A percentile compares a stretch with the other conserved stretches of the same genome.
phyloP scores from a whole-genome alignment of 2,888 invertebrate species.

The Cheilosia soror region DNA sequence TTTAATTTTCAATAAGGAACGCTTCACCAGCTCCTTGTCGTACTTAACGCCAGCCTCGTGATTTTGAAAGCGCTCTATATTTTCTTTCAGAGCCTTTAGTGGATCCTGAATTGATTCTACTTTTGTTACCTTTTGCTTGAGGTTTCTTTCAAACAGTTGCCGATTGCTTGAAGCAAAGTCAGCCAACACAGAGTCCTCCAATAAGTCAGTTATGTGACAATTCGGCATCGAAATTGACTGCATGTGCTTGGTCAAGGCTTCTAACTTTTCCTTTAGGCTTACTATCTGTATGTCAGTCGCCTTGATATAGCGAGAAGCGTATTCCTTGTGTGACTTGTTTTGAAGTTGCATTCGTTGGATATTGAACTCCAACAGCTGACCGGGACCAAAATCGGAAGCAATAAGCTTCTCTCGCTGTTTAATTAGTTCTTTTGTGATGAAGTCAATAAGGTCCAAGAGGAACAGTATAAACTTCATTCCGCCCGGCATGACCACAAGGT shows the following conservation, averaged over 20 bases:
- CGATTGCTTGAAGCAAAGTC: conserved; percentile 77
- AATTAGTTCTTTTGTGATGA: conserved; percentile 80
- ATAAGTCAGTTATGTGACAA: conserved; percentile 61
- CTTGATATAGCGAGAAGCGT: conserved; percentile 79
- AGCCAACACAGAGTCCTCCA: conserved; percentile 77
- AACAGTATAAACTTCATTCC: conserved; percentile 83
- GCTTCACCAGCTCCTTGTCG: conserved; percentile 78
- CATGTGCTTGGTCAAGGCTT: conserved; percentile 73
- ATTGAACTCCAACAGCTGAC: conserved; percentile 67
- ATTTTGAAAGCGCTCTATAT: conserved; percentile 79
- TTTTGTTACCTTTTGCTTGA: conserved; percentile 65
- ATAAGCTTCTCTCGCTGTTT: conserved; percentile 80
- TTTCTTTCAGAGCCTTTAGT: conserved; percentile 77
- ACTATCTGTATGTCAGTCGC: conserved; percentile 76
- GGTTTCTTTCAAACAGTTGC: conserved; percentile 67
- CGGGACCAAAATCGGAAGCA: conserved; percentile 50
- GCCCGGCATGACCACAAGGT: conserved; percentile 83
- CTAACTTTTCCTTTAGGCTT: conserved; percentile 75
- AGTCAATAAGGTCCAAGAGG: conserved; percentile 80
- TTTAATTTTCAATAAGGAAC: conserved; percentile 76
- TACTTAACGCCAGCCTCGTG: conserved; percentile 78
- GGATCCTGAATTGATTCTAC: conserved; percentile 76
- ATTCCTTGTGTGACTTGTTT: conserved; percentile 79
- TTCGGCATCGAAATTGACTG: conserved; percentile 75
- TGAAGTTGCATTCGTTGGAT: conserved; percentile 77